phyloP scores from a whole-genome alignment of 1,140 invertebrate genomes.

The Drosophila dunni region DNA sequence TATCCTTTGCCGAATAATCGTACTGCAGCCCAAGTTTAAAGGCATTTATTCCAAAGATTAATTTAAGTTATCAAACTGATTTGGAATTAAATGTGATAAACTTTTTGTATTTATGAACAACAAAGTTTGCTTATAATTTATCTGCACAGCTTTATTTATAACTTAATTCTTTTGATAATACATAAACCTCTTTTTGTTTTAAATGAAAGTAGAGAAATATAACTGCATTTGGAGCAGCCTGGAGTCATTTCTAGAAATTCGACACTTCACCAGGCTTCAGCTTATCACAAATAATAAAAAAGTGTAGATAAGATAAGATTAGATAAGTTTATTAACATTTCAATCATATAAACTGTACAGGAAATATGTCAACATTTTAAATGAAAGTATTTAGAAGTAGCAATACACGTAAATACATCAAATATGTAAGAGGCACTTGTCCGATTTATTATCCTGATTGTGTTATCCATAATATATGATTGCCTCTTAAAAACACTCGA shows the following conservation, averaged over 20 bases:
- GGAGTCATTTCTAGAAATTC: constrained; percentile 11
- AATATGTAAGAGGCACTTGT: constrained; percentile 17
- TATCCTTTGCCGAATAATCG: constrained; percentile 10
- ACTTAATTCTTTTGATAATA: neutral
- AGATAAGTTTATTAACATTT: constrained; percentile 43
- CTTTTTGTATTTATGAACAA: neutral
- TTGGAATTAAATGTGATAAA: neutral
- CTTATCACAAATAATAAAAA: constrained; percentile 11
- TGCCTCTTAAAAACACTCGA: neutral
- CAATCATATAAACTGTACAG: constrained; percentile 8
- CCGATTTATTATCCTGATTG: constrained; percentile 40
- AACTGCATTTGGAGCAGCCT: constrained; percentile 5
- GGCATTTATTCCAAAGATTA: neutral
- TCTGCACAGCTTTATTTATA: neutral
- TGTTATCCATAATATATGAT: constrained; percentile 28
- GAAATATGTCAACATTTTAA: constrained; percentile 39
- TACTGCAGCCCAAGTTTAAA: neutral
- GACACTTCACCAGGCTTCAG: constrained; percentile 1
- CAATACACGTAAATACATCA: constrained; percentile 16
- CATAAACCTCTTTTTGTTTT: neutral
- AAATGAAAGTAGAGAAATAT: constrained; percentile 18
- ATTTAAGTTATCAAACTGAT: neutral
- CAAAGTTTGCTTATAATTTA: too few relatives aligned
- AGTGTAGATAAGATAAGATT: constrained; percentile 30
- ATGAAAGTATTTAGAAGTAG: constrained; percentile 11